These are phyloP conservation scores for Corvus moneduloides DNA, from an alignment of 2,113 vertebrate genomes.

Conservation along the genomic window DNA sequence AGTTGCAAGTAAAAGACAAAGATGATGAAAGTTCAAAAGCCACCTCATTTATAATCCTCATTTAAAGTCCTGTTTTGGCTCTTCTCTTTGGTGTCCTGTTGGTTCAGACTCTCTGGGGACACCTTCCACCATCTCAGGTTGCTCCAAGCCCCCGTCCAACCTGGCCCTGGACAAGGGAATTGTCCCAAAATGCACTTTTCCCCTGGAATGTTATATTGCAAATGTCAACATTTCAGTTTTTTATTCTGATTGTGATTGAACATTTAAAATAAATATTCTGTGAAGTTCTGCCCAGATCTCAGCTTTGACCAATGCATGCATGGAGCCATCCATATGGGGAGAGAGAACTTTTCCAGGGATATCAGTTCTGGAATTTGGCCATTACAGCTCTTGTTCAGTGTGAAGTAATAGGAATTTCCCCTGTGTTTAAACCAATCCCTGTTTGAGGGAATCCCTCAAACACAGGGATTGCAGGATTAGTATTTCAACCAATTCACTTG, in stretches of 20 bases:
- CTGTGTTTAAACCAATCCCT: not conserved
- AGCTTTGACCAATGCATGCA: not conserved
- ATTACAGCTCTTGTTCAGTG: not conserved
- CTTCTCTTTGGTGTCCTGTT: not conserved
- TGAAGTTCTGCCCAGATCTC: not conserved
- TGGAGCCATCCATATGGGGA: not conserved
- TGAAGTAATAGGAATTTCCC: not conserved
- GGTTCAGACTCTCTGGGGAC: not conserved
- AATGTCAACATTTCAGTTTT: not conserved
- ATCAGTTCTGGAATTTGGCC: not conserved
- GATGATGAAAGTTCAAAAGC: not conserved
- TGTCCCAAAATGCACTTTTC: not conserved
- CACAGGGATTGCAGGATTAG: not conserved
- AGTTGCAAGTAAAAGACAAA: not conserved
- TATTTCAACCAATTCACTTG: not conserved
- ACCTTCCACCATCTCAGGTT: not conserved
- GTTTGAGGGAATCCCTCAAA: not conserved
- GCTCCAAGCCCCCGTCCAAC: not conserved
- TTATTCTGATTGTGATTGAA: not conserved
- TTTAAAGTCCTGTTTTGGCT: not conserved
- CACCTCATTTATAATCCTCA: not conserved
- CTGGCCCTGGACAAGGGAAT: not conserved
- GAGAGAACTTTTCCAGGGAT: not conserved
- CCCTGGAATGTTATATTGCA: not conserved
- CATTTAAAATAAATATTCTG: not conserved